A percentile compares a stretch with the other conserved stretches of the same genome.
phyloP scores from a whole-genome alignment of 2,797 vertebrate species.

The Darevskia nairensis region DNA sequence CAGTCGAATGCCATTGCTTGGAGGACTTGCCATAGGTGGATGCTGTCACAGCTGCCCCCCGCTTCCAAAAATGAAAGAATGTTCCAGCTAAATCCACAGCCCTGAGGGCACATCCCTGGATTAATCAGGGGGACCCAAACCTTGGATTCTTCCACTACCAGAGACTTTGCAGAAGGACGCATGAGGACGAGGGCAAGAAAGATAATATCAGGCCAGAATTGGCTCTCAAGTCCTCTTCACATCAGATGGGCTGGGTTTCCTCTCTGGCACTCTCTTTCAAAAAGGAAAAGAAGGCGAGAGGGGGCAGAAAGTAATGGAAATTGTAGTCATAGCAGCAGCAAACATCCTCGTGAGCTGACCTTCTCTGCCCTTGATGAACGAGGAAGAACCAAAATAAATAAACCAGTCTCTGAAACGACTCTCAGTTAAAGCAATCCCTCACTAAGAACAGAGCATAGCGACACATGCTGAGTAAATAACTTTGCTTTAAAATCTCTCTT shows the following conservation, averaged over 20 bases:
- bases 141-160: not conserved
- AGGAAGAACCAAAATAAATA: not conserved
- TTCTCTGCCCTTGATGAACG: slow-evolving; percentile 23
- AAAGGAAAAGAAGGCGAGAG: too few relatives aligned
- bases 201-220: not conserved
- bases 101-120: not conserved
- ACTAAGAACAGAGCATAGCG: slow-evolving; percentile 47
- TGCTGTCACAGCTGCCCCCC: not conserved
- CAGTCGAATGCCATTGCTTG: not conserved
- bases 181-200: too few relatives aligned
- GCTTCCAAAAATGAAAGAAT: too few relatives aligned
- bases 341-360: not conserved
- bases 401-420: not conserved
- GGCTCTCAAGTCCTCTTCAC: not conserved
- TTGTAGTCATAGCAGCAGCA: not conserved
- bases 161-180: not conserved
- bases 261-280: not conserved
- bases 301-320: not conserved
- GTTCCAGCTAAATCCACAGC: not conserved
- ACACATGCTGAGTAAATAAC: slow-evolving; percentile 74
- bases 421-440: slow-evolving; percentile 32
- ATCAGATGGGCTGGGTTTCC: not conserved
- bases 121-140: slow-evolving; percentile 21
- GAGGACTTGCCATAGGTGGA: not conserved
- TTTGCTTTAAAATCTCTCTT: slow-evolving; percentile 63